Evolutionary conservation across 2,113 vertebrate genomes (phyloP).

Genomic region (Catharus fuscescens): DNA sequence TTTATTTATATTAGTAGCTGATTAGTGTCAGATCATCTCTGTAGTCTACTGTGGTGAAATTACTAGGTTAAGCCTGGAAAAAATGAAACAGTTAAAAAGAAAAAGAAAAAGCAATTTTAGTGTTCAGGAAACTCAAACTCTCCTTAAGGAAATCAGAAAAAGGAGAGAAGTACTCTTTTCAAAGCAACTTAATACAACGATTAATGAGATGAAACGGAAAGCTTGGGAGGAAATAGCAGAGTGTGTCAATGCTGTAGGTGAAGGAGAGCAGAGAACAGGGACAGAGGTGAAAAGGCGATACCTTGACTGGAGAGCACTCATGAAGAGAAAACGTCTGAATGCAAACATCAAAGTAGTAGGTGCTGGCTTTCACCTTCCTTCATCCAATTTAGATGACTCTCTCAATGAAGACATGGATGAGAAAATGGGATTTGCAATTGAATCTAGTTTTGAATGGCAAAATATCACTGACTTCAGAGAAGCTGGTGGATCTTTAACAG

Average conservation of each 20-base stretch:
- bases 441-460: constrained; percentile 89
- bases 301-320: constrained; percentile 90
- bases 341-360: constrained; percentile 86
- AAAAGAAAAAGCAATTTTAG: constrained; percentile 97
- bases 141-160: constrained; percentile 92
- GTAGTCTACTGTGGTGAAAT: constrained; percentile 36
- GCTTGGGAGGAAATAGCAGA: constrained; percentile 96
- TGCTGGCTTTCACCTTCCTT: constrained; percentile 85
- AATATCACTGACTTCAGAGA: constrained; percentile 86
- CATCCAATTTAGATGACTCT: constrained; percentile 86
- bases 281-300: constrained; percentile 92
- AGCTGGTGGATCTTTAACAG: constrained; percentile 79
- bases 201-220: constrained; percentile 93
- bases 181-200: constrained; percentile 94
- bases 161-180: constrained; percentile 91
- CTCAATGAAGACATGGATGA: constrained; percentile 87
- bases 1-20: neutral
- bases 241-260: constrained; percentile 90
- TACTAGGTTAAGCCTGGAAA: constrained; percentile 67
- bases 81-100: constrained; percentile 92
- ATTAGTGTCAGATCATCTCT: constrained; percentile 8
- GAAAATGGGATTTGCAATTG: constrained; percentile 87
- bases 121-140: constrained; percentile 92
- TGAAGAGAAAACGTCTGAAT: constrained; percentile 91
- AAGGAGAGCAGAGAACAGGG: constrained; percentile 90